Conservation (phyloP, 2,797 vertebrate genomes). For the Gambusia yucatana region DNA sequence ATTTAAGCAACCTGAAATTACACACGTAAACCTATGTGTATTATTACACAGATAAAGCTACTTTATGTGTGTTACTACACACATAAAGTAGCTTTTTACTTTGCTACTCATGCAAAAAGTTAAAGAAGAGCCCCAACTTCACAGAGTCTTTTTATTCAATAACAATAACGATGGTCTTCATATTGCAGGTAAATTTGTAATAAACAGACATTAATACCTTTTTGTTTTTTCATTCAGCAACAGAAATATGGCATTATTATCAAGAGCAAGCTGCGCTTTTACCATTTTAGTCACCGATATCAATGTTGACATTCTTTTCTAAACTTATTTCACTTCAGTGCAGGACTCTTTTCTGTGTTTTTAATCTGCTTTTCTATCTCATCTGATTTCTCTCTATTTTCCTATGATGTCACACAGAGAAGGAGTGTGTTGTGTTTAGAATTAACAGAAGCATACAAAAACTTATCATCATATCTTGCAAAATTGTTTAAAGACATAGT, state of each 20-base stretch:
- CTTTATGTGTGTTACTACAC: neutral
- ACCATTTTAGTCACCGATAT: neutral
- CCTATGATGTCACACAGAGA: neutral
- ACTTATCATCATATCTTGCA: neutral
- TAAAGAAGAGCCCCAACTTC: neutral
- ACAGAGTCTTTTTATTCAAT: neutral
- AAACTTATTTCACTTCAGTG: neutral
- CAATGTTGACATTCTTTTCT: neutral
- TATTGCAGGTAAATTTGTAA: neutral
- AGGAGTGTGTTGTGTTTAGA: neutral
- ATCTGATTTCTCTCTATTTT: neutral
- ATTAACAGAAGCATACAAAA: neutral
- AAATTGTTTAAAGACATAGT: neutral
- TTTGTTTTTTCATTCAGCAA: neutral
- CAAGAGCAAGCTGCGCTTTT: neutral
- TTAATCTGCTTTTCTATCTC: neutral
- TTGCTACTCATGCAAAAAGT: neutral
- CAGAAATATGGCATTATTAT: neutral
- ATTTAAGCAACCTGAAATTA: neutral
- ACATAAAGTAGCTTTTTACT: neutral
- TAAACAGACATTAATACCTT: neutral
- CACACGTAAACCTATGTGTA: too few species aligned
- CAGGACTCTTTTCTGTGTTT: neutral
- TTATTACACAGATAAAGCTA: too few species aligned
- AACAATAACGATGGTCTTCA: neutral